Conservation (phyloP, 2,797 vertebrate species). For the Eleutherodactylus coqui region DNA sequence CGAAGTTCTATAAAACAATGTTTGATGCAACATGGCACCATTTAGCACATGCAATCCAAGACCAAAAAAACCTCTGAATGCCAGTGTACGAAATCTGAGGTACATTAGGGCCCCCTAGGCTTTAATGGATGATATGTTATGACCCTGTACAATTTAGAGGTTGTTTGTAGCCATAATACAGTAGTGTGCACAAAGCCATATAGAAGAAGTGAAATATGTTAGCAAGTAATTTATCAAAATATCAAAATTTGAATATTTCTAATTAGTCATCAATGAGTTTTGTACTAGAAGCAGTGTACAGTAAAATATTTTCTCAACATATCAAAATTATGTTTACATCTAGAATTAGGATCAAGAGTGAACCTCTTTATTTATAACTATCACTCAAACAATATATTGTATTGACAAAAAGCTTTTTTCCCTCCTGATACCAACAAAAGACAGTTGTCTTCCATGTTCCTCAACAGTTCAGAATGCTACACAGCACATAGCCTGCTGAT, state of each 20-base stretch:
- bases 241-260: background rate
- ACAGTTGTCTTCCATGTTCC: background rate
- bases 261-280: background rate
- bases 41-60: too few relatives aligned
- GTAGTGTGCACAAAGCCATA: too few relatives aligned
- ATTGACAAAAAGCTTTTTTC: background rate
- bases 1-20: background rate
- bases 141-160: too few relatives aligned
- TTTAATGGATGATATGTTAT: too few relatives aligned
- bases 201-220: too few relatives aligned
- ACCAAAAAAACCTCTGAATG: too few relatives aligned
- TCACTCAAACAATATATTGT: background rate
- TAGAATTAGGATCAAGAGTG: background rate
- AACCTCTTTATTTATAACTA: background rate
- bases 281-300: background rate
- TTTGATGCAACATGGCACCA: background rate
- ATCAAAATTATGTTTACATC: background rate
- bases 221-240: too few relatives aligned
- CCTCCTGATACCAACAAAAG: background rate
- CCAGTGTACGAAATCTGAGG: too few relatives aligned
- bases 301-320: background rate
- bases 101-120: too few relatives aligned
- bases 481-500: background rate
- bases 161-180: too few relatives aligned
- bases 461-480: background rate